phyloP scores from a whole-genome alignment of 2,888 invertebrate genomes.

The Frankliniella intonsa region DNA sequence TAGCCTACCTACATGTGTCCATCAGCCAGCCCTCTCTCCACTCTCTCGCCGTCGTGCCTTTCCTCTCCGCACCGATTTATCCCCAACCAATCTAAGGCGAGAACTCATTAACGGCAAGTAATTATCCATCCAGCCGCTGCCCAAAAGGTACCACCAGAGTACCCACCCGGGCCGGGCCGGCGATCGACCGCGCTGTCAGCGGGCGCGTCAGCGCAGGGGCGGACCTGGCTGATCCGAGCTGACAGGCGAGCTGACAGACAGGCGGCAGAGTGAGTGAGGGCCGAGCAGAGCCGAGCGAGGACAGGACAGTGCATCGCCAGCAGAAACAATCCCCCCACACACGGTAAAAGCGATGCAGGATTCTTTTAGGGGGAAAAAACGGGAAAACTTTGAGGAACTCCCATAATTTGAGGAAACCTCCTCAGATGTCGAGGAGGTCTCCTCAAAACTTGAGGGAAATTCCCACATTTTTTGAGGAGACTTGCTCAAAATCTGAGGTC shows the following conservation, averaged over 20 bases:
- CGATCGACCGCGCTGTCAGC: background rate
- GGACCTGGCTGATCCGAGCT: background rate
- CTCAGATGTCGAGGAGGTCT: no score
- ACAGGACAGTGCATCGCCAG: no score
- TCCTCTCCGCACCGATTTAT: background rate
- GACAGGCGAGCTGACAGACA: background rate
- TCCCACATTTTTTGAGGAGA: no score
- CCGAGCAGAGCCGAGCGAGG: background rate
- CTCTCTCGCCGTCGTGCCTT: background rate
- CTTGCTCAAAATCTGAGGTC: no score
- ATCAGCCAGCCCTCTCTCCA: background rate
- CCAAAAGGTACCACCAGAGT: background rate
- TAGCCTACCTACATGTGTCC: no score
- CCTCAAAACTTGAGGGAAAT: no score
- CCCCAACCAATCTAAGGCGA: slow-evolving; percentile 21
- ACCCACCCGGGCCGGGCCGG: background rate
- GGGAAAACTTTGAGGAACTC: no score
- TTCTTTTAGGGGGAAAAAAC: no score
- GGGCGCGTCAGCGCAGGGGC: background rate
- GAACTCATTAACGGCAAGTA: slow-evolving; percentile 18
- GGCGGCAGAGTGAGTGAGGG: background rate
- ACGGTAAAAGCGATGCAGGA: no score
- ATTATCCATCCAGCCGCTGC: background rate
- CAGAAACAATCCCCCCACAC: no score
- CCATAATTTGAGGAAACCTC: no score